Evolutionary conservation across 2,888 invertebrate species (phyloP), one percentile per base, ranked within the genome.

Genomic region (Keiferia lycopersicella): DNA sequence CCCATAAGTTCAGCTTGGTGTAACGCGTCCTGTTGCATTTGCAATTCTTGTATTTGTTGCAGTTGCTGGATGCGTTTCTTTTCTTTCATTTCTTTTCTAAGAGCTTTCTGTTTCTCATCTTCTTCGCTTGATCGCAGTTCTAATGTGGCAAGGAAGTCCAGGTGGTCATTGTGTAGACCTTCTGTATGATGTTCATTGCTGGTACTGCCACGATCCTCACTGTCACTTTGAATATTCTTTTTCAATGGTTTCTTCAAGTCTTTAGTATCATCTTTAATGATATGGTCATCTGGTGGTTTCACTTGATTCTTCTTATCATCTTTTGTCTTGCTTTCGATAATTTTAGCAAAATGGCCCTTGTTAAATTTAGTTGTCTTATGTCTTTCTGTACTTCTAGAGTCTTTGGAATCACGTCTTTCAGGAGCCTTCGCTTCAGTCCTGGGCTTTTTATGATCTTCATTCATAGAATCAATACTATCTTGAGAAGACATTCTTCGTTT

Each of bases 401-500:
- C 96, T 87, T 95, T 96, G 53, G 95, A 95, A 77, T 96, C 95
- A 64, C 95, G 88, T 66, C 96, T 88, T 78, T 95, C 94, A 2
- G 86, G 78, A 59, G 87, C 72, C 76, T 93, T 94, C 12, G 84
- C 78, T 45, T 88, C 93, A 64, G 92, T 88, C 82, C 94, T 95
- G 70, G 92, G 88, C 68, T 94, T 93, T 74, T 96, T 96, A 2
- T 91, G 79, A 14, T 94, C 93, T 66, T 95, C 95, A 62, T 91
- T 87, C 2, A 92, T 79, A 62, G 86, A 86, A 70, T 94, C 93
- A 61, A 91, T 72, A 74, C 93, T 93, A 65, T 96, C 96, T 79
- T 96, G 96, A 0, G 95, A 95, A 69, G 96, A 96, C 76, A 96
- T 93, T 66, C 96, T 93, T 61, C 97, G 92, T 83, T 97, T 97